phyloP scores from a whole-genome alignment of 2,113 vertebrate genomes.

The Petromus typicus region DNA sequence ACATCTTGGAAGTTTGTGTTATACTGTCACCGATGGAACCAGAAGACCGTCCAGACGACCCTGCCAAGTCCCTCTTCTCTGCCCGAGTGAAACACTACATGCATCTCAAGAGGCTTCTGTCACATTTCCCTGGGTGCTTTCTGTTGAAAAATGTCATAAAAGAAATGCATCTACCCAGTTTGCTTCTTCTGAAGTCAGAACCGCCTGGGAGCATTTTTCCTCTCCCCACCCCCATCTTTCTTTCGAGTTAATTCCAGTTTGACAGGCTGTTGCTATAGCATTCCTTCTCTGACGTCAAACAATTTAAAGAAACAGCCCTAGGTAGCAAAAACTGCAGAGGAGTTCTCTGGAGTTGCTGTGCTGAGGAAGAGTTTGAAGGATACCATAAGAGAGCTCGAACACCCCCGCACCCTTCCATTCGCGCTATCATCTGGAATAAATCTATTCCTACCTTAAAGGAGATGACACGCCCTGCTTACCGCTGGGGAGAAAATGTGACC shows the following conservation, averaged over 20 bases:
- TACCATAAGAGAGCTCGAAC: slow-evolving; percentile 17
- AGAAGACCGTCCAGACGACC: slow-evolving; percentile 18
- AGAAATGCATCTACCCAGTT: slow-evolving; percentile 69
- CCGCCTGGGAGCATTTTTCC: slow-evolving; percentile 72
- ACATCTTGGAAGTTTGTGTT: background rate
- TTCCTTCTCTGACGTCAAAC: slow-evolving; percentile 88
- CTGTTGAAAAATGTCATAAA: slow-evolving; percentile 70
- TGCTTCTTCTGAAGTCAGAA: slow-evolving; percentile 70
- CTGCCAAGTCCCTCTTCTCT: background rate
- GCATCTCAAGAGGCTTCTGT: background rate
- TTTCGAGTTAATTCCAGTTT: slow-evolving; percentile 86
- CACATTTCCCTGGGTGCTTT: slow-evolving; percentile 43
- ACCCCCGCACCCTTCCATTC: slow-evolving; percentile 35
- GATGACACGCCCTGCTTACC: background rate
- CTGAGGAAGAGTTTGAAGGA: slow-evolving; percentile 47
- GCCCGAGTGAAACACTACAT: background rate
- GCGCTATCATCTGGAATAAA: slow-evolving; percentile 50
- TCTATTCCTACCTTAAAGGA: background rate
- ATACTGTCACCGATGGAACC: background rate
- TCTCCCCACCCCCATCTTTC: slow-evolving; percentile 81
- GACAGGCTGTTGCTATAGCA: slow-evolving; percentile 90
- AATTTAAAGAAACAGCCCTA: slow-evolving; percentile 83
- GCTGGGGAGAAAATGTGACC: slow-evolving; percentile 10
- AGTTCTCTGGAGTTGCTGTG: slow-evolving; percentile 63
- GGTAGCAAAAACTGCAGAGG: slow-evolving; percentile 64